A percentile compares a stretch with the other conserved stretches of the same genome.
Conservation (phyloP, 1,140 invertebrate species). For the Aleiodes sp. region DNA sequence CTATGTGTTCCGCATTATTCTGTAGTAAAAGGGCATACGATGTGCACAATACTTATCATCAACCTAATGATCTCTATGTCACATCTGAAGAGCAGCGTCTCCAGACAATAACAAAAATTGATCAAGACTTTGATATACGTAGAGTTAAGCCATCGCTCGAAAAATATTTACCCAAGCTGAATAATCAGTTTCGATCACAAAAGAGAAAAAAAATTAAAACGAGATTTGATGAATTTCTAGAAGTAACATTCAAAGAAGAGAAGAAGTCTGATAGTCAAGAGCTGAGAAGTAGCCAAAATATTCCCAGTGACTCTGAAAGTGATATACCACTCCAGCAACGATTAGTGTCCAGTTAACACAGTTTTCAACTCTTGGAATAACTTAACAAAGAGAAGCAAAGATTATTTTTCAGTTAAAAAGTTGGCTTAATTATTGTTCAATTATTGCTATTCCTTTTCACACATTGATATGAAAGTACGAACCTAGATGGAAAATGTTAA, state of each 20-base stretch:
- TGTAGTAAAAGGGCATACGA: conserved; percentile 75
- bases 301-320: conserved; percentile 47
- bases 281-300: neutral
- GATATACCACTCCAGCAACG: conserved; percentile 45
- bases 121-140: conserved; percentile 71
- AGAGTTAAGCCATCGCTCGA: conserved; percentile 40
- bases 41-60: conserved; percentile 72
- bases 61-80: conserved; percentile 72
- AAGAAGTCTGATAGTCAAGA: conserved; percentile 4
- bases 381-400: too few species aligned
- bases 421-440: too few species aligned
- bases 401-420: too few species aligned
- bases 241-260: conserved; percentile 19
- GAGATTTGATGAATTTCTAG: neutral
- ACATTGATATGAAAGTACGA: too few species aligned
- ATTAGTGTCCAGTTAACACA: conserved; percentile 43
- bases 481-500: too few species aligned
- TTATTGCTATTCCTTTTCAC: too few species aligned
- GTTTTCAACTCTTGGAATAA: too few species aligned
- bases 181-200: neutral
- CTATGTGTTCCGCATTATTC: conserved; percentile 73
- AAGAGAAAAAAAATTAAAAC: neutral
- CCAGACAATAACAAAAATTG: conserved; percentile 68
- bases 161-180: conserved; percentile 6
- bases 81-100: conserved; percentile 72